Percentiles rank a stretch among this genome's conserved stretches.
phyloP scores from a whole-genome alignment of 2,797 vertebrate genomes.

The Tangara arthus region DNA sequence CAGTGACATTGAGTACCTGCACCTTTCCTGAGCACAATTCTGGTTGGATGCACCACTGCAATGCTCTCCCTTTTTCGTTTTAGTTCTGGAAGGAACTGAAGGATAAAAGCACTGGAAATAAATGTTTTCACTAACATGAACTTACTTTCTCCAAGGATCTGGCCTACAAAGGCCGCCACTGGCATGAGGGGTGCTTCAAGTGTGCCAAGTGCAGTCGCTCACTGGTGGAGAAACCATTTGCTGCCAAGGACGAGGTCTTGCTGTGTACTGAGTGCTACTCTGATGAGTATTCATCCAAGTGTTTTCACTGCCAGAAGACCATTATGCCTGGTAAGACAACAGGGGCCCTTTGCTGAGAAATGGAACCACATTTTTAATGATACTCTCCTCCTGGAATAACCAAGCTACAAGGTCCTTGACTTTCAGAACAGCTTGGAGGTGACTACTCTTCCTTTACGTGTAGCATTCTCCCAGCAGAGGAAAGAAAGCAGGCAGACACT shows the following conservation, averaged over 20 bases:
- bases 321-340: conserved; percentile 89
- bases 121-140: conserved; percentile 24
- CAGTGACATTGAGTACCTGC: not conserved
- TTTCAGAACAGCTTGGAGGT: not conserved
- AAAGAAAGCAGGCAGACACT: not conserved
- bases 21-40: not conserved
- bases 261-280: conserved; percentile 93
- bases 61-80: not conserved
- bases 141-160: conserved; percentile 83
- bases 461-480: not conserved
- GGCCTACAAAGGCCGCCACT: conserved; percentile 92
- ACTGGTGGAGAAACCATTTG: conserved; percentile 92
- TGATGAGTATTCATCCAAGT: conserved; percentile 91
- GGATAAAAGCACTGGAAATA: not conserved
- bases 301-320: conserved; percentile 90
- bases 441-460: not conserved
- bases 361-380: not conserved
- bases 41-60: not conserved
- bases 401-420: not conserved
- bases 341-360: not conserved
- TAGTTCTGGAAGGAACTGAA: not conserved
- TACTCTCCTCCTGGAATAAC: not conserved
- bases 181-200: conserved; percentile 93
- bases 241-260: conserved; percentile 90
- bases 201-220: conserved; percentile 88